Evolutionary conservation across 1,140 invertebrate genomes (phyloP), one percentile per base, ranked within the genome.

Genomic region (Sminthurinus signatus): DNA sequence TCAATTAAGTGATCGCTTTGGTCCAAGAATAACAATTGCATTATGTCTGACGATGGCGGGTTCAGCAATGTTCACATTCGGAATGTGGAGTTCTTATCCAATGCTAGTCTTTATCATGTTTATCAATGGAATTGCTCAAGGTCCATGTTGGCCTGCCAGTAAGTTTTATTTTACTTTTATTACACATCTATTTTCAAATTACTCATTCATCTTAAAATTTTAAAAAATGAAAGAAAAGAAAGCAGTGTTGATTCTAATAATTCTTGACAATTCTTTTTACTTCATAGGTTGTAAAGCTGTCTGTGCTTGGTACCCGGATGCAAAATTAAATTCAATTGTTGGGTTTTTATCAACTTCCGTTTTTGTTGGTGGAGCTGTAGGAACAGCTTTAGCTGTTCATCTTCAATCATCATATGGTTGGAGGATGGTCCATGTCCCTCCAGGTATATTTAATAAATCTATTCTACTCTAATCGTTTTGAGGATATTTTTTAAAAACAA

Each of bases 311-410:
- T 81, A 78, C 70, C 73, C 78, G 19, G 78, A 80, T 62, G 51
- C 65, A 2, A 64, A 74, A 36, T 72, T 77, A 25, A 80, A 81
- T 70, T 73, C 75, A 36, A 74, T 81, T 23, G 79, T 82, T 73
- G 80, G 81, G 5, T 72, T 80, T 59, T 77, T 81, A 72, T 79
- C 79, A 8, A 81, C 80, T 2, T 79, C 78, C 64, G 77, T 78
- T 8, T 82, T 79, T 75, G 76, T 75, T 39, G 80, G 80, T 48
- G 80, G 80, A n/a, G 76, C 81, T 50, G 67, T 77, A 29, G 80
- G 78, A 28, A 80, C 80, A n/a, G 75, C 75, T 29, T 43, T 81
- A 12, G 79, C 80, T 5, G 80, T 80, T 4, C 79, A 77, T 65
- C 58, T 81, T 8, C 78, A 80, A 63, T 61, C 64, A 56, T 60